phyloP scores from a whole-genome alignment of 2,797 vertebrate species.

The Pogoniulus pusillus region DNA sequence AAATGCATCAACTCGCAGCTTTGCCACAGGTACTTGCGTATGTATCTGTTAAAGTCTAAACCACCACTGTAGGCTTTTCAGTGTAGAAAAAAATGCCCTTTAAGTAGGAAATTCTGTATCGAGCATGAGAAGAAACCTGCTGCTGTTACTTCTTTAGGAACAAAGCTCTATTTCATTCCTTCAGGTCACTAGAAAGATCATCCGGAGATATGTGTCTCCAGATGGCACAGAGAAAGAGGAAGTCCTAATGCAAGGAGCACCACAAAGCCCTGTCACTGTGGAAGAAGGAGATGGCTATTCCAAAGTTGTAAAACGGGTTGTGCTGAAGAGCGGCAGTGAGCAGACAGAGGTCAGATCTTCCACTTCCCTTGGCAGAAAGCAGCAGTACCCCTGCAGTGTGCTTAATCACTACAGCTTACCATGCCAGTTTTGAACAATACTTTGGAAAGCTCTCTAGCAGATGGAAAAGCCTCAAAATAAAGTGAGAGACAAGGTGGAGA shows the following conservation, averaged over 20 bases:
- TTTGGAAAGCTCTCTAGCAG: neutral
- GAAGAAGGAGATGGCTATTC: constrained; percentile 88
- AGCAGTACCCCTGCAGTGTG: neutral
- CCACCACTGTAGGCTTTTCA: neutral
- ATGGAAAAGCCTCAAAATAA: neutral
- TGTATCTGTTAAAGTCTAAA: neutral
- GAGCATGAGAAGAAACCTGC: neutral
- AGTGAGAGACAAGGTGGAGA: neutral
- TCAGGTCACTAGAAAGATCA: constrained; percentile 93
- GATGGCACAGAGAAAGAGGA: constrained; percentile 89
- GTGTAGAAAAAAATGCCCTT: neutral
- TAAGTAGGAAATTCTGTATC: neutral
- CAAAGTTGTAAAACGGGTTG: constrained; percentile 90
- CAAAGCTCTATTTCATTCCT: neutral
- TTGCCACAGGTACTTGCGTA: neutral
- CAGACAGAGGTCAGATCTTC: constrained; percentile 85
- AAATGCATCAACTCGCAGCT: neutral
- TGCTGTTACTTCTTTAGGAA: neutral
- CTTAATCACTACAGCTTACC: neutral
- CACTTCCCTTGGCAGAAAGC: neutral
- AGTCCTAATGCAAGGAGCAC: constrained; percentile 83
- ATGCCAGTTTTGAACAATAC: neutral
- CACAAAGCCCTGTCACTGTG: constrained; percentile 79
- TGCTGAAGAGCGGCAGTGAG: constrained; percentile 85
- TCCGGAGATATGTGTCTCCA: constrained; percentile 84